Evolutionary conservation across 2,888 invertebrate species (phyloP).

Genomic region (Hypsopygia costalis): DNA sequence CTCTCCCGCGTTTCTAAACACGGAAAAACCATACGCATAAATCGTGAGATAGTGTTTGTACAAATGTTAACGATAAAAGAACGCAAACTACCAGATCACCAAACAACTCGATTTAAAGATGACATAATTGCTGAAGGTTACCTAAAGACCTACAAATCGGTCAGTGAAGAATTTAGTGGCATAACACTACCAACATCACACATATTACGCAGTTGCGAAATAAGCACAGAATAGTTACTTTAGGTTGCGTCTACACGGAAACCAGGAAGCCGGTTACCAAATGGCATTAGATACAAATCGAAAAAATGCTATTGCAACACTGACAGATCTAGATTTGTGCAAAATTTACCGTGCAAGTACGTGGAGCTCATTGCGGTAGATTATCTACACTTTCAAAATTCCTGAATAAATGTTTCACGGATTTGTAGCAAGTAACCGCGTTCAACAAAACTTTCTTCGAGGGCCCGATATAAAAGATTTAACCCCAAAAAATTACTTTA

Average conservation of each 20-base stretch:
- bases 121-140: constrained; percentile 27
- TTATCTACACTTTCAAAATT: not conserved
- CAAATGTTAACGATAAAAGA: not conserved
- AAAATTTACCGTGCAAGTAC: constrained; percentile 3
- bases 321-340: constrained; percentile 5
- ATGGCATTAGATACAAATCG: constrained; percentile 9
- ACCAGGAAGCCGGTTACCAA: constrained; percentile 4
- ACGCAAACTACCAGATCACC: not conserved
- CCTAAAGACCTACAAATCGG: constrained; percentile 15
- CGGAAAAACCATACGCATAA: not conserved
- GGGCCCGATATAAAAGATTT: no score
- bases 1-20: no score
- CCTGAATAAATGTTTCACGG: not conserved
- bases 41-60: not conserved
- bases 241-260: constrained; percentile 11
- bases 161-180: constrained; percentile 7
- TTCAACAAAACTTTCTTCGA: not conserved
- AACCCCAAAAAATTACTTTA: no score
- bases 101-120: constrained; percentile 21
- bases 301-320: constrained; percentile 5
- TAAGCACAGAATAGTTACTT: constrained; percentile 26
- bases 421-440: no score
- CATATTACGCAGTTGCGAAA: constrained; percentile 42
- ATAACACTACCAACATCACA: constrained; percentile 14
- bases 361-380: constrained; percentile 2